A percentile compares a stretch with the other conserved stretches of the same genome.
phyloP scores from a whole-genome alignment of 1,140 invertebrate species.

The Homarus americanus region DNA sequence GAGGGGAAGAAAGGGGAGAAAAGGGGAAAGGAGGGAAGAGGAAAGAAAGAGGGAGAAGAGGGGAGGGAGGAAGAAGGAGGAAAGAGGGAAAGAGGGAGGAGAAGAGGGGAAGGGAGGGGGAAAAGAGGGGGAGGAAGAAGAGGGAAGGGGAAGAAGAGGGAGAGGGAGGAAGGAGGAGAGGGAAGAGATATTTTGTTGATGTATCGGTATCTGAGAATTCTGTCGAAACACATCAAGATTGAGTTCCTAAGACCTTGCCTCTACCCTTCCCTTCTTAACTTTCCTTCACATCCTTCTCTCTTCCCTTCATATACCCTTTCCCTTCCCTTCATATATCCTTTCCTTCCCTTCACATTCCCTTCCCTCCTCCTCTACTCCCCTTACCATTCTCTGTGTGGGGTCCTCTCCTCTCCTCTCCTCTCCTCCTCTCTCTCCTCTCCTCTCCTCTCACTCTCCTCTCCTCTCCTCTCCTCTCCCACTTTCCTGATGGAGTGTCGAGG shows the following conservation, averaged over 20 bases:
- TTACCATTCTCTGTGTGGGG: too few relatives aligned
- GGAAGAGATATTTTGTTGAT: too few relatives aligned
- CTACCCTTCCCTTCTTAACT: too few relatives aligned
- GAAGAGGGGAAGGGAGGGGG: not conserved
- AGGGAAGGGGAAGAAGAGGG: not conserved
- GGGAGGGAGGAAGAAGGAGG: not conserved
- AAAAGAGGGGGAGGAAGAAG: conserved; percentile 12
- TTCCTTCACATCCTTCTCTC: too few relatives aligned
- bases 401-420: not conserved
- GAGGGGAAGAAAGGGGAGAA: not conserved
- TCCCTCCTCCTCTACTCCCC: too few relatives aligned
- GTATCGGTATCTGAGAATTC: too few relatives aligned
- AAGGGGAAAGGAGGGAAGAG: not conserved
- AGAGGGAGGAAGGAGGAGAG: conserved; percentile 12
- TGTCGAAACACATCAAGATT: too few relatives aligned
- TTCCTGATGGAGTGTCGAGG: too few relatives aligned
- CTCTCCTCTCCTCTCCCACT: not conserved
- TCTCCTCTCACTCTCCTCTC: not conserved
- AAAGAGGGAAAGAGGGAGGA: not conserved
- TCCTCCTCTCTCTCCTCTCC: not conserved
- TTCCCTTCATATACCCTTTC: too few relatives aligned
- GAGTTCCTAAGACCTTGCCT: too few relatives aligned
- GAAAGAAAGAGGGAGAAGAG: not conserved
- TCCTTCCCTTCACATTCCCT: too few relatives aligned
- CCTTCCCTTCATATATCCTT: too few relatives aligned